A percentile compares a stretch with the other conserved stretches of the same genome.
Evolutionary conservation across 1,140 invertebrate genomes (phyloP).

Genomic region (Hypsibius dujardini): DNA sequence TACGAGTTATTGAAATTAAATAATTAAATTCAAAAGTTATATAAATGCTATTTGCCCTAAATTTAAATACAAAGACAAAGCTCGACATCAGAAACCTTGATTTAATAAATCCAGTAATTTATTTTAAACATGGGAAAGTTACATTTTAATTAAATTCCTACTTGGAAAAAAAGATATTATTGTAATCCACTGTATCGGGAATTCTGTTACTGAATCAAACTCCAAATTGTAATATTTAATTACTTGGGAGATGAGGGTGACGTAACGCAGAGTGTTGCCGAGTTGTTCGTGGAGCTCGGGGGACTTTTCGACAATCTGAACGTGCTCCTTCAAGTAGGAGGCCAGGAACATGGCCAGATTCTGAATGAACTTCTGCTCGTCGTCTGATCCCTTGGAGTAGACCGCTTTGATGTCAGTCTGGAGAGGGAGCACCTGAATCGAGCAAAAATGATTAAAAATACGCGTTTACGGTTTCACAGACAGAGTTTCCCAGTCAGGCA

Average conservation of each 20-base stretch:
- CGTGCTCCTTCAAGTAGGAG: conserved; percentile 90
- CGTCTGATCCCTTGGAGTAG: conserved; percentile 74
- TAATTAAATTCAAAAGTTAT: too few relatives aligned
- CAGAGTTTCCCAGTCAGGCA: background rate
- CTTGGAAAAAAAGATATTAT: too few relatives aligned
- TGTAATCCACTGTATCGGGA: too few relatives aligned
- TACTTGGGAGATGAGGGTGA: conserved; percentile 97
- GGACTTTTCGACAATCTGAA: conserved; percentile 56
- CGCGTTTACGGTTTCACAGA: background rate
- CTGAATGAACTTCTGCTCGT: conserved; percentile 97
- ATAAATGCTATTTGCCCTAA: too few relatives aligned
- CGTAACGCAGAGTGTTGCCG: conserved; percentile 61
- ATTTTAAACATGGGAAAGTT: too few relatives aligned
- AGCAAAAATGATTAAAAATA: conserved; percentile 19
- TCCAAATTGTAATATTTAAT: too few relatives aligned
- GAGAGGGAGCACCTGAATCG: conserved; percentile 60
- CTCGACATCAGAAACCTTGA: too few relatives aligned
- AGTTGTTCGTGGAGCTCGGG: background rate
- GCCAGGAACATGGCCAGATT: conserved; percentile 93
- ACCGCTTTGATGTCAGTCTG: conserved; percentile 79
- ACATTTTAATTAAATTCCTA: too few relatives aligned
- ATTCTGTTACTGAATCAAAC: too few relatives aligned
- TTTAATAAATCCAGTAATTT: too few relatives aligned
- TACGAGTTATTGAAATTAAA: too few relatives aligned
- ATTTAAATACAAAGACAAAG: too few relatives aligned